These are phyloP conservation scores for Dipodomys ordii DNA, from an alignment of 2,113 vertebrate genomes.

Conservation along the genomic window DNA sequence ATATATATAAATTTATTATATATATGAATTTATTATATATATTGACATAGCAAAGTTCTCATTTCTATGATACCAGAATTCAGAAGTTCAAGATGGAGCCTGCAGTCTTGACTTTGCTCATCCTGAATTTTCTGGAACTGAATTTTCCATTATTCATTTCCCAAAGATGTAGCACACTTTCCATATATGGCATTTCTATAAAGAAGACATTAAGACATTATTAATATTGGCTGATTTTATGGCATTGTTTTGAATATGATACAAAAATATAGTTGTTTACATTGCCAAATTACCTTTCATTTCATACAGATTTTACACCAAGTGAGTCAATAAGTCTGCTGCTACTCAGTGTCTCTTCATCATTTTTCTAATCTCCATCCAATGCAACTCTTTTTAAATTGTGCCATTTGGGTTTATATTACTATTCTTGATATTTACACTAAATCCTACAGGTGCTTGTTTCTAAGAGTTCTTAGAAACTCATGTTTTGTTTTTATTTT, in stretches of 20 bases:
- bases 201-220: not conserved
- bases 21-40: not conserved
- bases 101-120: not conserved
- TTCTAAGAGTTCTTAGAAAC: not conserved
- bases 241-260: not conserved
- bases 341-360: not conserved
- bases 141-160: not conserved
- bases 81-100: not conserved
- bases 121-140: not conserved
- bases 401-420: too few relatives aligned
- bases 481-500: too few relatives aligned
- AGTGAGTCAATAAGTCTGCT: not conserved
- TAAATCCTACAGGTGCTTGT: not conserved
- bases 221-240: not conserved
- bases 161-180: not conserved
- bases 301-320: not conserved
- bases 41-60: not conserved
- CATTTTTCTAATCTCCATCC: not conserved
- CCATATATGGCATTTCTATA: not conserved
- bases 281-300: not conserved
- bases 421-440: not conserved
- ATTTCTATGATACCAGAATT: not conserved
- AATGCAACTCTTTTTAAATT: not conserved
- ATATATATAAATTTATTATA: too few relatives aligned
- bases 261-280: not conserved